Percentiles rank a stretch among this genome's conserved stretches.
Evolutionary conservation across 2,113 vertebrate genomes (phyloP).

Genomic region (Uria lomvia): DNA sequence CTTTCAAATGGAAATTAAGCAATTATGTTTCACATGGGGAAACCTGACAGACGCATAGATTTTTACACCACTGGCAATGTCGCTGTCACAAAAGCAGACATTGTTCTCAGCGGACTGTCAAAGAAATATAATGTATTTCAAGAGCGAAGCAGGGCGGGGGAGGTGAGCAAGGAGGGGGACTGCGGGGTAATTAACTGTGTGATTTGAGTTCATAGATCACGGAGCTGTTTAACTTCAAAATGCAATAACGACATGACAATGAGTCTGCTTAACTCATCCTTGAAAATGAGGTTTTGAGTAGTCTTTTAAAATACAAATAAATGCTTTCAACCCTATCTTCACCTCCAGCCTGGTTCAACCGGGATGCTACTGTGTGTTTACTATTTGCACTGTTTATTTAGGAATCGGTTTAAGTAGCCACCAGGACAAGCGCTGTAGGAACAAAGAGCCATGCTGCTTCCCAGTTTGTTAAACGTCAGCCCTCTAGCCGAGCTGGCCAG

Average conservation of each 20-base stretch:
- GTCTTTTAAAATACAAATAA: neutral
- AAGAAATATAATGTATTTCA: conserved; percentile 71
- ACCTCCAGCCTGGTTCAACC: neutral
- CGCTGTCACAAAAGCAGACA: conserved; percentile 67
- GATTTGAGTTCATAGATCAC: conserved; percentile 68
- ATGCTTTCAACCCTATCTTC: neutral
- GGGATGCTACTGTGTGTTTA: neutral
- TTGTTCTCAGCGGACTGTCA: conserved; percentile 62
- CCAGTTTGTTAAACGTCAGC: neutral
- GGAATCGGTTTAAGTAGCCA: neutral
- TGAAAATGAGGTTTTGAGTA: neutral
- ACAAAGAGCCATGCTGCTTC: neutral
- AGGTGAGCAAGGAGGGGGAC: conserved; percentile 15
- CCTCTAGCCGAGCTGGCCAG: rapidly evolving
- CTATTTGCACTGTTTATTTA: neutral
- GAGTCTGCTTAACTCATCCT: conserved; percentile 50
- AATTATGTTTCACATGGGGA: conserved; percentile 74
- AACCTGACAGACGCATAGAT: conserved; percentile 73
- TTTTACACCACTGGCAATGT: conserved; percentile 73
- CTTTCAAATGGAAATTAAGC: conserved; percentile 83
- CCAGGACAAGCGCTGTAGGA: neutral
- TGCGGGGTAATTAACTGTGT: conserved; percentile 67
- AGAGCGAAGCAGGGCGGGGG: conserved; percentile 12
- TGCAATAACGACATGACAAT: conserved; percentile 42
- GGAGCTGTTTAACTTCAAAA: conserved; percentile 67